Evolutionary conservation across 1,140 invertebrate genomes (phyloP).

Genomic region (Drosophila sucinea): DNA sequence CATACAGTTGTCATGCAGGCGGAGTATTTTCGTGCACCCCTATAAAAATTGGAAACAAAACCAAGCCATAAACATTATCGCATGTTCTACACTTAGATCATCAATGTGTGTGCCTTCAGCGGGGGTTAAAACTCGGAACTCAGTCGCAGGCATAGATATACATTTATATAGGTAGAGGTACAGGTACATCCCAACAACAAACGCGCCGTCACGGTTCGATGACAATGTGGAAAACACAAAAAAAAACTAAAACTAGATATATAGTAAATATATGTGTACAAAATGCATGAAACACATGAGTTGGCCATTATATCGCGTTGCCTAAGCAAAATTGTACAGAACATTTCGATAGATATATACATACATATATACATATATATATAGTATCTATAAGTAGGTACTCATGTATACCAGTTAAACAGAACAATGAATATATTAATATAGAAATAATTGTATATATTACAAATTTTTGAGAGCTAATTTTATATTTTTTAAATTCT

Average conservation of each 20-base stretch:
- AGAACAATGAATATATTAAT: conserved; percentile 39
- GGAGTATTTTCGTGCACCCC: conserved; percentile 58
- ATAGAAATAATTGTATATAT: conserved; percentile 21
- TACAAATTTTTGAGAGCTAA: conserved; percentile 3
- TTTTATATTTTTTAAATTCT: not conserved
- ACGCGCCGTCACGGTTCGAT: conserved; percentile 74
- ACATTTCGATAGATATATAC: conserved; percentile 10
- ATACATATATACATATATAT: conserved; percentile 7
- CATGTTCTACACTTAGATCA: conserved; percentile 80
- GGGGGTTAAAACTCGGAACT: conserved; percentile 56
- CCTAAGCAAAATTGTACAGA: conserved; percentile 6
- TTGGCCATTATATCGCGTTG: conserved; percentile 1
- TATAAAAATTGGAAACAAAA: conserved; percentile 48
- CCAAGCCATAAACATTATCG: conserved; percentile 73
- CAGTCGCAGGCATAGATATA: not conserved
- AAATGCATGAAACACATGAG: conserved; percentile 57
- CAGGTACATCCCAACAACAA: conserved; percentile 65
- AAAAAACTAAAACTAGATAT: conserved; percentile 27
- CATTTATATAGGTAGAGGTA: conserved; percentile 33
- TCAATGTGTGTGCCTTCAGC: conserved; percentile 42
- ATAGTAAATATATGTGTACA: conserved; percentile 29
- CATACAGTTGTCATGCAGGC: conserved; percentile 62
- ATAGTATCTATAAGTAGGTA: not conserved
- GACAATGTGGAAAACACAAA: conserved; percentile 63
- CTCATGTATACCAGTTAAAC: conserved; percentile 31